phyloP scores from a whole-genome alignment of 2,797 vertebrate genomes.

The Podarcis lilfordi region DNA sequence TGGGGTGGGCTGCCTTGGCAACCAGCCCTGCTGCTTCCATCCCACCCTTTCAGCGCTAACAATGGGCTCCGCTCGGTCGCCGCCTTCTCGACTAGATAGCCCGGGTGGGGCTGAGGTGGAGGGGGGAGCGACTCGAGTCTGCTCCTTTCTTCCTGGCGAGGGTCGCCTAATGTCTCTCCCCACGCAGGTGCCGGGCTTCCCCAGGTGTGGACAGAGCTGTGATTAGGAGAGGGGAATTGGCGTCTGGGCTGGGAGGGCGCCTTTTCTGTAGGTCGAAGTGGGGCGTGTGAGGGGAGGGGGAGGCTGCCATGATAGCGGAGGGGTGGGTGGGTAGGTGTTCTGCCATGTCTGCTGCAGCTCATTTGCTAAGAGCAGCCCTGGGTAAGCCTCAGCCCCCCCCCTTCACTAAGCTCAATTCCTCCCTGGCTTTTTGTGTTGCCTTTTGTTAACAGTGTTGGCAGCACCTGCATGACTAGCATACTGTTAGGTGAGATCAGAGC shows the following conservation, averaged over 20 bases:
- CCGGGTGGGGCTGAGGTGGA: conserved; percentile 40
- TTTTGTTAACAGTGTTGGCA: conserved; percentile 11
- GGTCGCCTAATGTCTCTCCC: neutral
- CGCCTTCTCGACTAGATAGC: neutral
- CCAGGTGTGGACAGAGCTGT: neutral
- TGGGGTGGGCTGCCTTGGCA: neutral
- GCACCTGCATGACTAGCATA: neutral
- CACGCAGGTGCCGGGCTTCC: neutral
- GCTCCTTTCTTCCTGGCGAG: neutral
- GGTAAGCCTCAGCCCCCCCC: neutral
- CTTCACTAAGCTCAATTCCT: neutral
- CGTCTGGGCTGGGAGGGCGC: neutral
- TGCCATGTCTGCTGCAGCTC: neutral
- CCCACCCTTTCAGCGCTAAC: neutral
- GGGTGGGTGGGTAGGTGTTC: neutral
- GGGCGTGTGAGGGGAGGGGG: neutral
- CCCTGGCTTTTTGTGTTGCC: neutral
- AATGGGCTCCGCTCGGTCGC: conserved; percentile 30
- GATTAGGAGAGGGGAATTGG: neutral
- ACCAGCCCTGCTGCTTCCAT: neutral
- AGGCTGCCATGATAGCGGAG: neutral
- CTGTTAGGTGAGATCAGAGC: neutral
- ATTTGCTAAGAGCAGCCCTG: neutral
- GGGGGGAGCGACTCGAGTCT: neutral
- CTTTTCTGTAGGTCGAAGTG: neutral